phyloP scores from a whole-genome alignment of 2,113 vertebrate genomes.

The Alethe castanea region DNA sequence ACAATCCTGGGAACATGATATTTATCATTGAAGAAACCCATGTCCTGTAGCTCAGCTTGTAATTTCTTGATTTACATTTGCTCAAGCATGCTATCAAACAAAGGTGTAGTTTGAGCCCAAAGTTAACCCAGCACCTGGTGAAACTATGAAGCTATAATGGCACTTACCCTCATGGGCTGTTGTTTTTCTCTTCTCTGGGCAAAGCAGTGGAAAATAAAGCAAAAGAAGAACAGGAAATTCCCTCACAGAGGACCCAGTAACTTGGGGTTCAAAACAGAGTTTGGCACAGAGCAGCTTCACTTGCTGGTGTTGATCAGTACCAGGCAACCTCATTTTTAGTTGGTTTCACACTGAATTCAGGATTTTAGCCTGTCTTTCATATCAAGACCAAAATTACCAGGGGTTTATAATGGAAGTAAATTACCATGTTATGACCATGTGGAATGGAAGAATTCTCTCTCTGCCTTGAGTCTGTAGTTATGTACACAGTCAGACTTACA shows the following conservation, averaged over 20 bases:
- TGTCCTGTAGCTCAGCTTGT: background rate
- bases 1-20: background rate
- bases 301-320: background rate
- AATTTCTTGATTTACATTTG: background rate
- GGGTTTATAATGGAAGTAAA: background rate
- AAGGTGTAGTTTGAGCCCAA: background rate
- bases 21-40: background rate
- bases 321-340: background rate
- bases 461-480: background rate
- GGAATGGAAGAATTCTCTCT: background rate
- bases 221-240: background rate
- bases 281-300: background rate
- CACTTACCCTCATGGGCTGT: background rate
- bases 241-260: background rate
- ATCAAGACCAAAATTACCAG: background rate
- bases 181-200: background rate
- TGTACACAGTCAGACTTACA: background rate
- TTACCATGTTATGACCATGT: background rate
- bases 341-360: background rate
- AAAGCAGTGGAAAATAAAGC: background rate
- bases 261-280: background rate
- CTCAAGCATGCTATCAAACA: fast-evolving
- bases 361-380: background rate
- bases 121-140: background rate
- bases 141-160: background rate